Percentiles rank a stretch among this genome's conserved stretches.
These are phyloP conservation scores for Parazoanthus darwini DNA, from an alignment of 92 coral and sea anemone species.

Conservation along the genomic window DNA sequence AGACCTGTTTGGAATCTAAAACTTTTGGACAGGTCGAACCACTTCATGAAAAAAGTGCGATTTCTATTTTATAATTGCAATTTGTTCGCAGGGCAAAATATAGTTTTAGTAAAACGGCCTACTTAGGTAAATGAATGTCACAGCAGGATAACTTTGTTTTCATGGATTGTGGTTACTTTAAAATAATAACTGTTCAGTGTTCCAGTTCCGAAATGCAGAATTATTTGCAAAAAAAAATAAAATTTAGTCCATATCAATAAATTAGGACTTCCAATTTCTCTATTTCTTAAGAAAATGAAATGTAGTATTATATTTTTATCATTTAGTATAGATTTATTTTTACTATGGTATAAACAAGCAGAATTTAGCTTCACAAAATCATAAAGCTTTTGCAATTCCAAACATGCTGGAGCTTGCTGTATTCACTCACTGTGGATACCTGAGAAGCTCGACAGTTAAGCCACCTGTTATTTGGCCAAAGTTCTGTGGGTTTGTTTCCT, in stretches of 20 bases:
- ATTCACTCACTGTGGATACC: neutral
- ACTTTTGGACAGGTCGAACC: neutral
- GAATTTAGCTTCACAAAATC: neutral
- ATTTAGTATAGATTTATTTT: no score
- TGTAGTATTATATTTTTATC: no score
- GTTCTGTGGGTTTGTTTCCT: neutral
- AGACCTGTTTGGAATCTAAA: neutral
- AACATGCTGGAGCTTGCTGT: no score
- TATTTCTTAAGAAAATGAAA: neutral
- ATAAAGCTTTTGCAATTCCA: no score
- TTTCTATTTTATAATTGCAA: neutral
- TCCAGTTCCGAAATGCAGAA: neutral
- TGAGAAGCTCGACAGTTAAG: neutral
- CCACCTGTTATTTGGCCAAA: neutral
- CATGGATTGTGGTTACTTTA: neutral
- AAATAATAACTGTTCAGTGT: neutral
- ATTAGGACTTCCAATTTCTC: neutral
- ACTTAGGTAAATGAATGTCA: neutral
- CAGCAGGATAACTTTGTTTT: neutral
- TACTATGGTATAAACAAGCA: neutral
- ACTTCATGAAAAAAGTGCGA: neutral
- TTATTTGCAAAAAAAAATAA: neutral
- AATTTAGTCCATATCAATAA: neutral
- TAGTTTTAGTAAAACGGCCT: neutral
- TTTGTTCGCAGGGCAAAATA: neutral